Conservation (phyloP, 37 sponge, comb jelly and placozoan genomes). For the Mnemiopsis leidyi region DNA sequence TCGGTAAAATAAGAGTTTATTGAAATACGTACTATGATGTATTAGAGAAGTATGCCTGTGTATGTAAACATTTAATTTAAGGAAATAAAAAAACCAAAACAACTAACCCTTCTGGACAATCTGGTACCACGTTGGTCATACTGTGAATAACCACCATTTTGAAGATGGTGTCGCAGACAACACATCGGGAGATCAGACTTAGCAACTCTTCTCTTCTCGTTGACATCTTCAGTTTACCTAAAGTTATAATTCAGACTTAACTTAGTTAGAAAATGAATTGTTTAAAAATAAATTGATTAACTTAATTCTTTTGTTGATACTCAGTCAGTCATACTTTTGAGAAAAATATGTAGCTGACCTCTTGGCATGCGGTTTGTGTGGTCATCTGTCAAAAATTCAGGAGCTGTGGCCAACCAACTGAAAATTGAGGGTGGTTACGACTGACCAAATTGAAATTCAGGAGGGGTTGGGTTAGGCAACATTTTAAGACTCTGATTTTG, state of each 20-base stretch:
- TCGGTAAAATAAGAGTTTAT: no score
- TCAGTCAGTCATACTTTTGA: no score
- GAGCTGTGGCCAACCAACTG: constrained; percentile 29
- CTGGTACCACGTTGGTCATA: constrained; percentile 16
- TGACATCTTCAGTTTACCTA: background rate
- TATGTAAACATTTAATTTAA: no score
- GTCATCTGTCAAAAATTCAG: background rate
- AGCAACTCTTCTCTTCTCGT: background rate
- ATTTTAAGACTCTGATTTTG: no score
- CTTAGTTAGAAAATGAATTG: background rate
- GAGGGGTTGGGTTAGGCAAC: no score
- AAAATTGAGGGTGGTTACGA: no score
- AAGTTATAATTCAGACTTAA: background rate
- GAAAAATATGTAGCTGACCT: no score
- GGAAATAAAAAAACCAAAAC: no score
- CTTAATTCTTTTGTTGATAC: no score
- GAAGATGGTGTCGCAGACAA: background rate
- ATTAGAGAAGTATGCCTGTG: no score
- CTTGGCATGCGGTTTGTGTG: background rate
- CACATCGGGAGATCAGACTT: background rate
- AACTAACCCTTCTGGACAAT: constrained; percentile 9
- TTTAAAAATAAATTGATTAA: background rate
- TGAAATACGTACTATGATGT: no score
- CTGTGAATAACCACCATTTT: constrained; percentile 14
- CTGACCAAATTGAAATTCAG: no score